Conservation (phyloP, 2,888 invertebrate species). For the Drosophila fungiperda region DNA sequence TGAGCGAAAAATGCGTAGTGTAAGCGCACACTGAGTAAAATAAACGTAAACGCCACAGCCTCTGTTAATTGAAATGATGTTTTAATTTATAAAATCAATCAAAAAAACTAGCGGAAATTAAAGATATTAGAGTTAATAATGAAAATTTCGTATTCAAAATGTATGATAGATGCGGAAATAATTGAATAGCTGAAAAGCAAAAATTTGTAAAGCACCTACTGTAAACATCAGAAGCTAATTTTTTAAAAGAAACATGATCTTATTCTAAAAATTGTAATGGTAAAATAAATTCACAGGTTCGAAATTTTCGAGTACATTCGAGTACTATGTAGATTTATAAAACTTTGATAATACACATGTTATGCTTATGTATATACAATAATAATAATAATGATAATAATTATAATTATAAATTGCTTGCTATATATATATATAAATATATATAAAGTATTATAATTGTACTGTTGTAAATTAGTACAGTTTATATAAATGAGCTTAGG, state of each 20-base stretch:
- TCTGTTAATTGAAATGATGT: neutral
- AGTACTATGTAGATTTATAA: conserved; percentile 47
- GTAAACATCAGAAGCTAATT: neutral
- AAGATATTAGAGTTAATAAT: neutral
- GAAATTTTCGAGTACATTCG: conserved; percentile 5
- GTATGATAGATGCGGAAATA: neutral
- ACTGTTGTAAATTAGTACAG: conserved; percentile 13
- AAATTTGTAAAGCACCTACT: neutral
- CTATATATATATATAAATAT: neutral
- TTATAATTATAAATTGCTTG: neutral
- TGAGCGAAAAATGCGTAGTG: conserved; percentile 1
- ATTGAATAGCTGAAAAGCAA: neutral
- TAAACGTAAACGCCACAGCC: neutral
- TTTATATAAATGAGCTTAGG: neutral
- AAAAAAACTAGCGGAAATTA: neutral
- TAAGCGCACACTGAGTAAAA: conserved; percentile 12
- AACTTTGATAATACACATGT: conserved; percentile 37
- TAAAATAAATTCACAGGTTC: neutral
- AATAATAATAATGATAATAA: conserved; percentile 7
- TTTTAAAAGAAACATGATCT: neutral
- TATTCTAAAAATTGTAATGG: neutral
- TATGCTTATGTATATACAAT: conserved; percentile 38
- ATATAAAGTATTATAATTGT: neutral
- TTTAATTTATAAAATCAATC: neutral
- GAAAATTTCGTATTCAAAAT: neutral